Conservation (phyloP, 2,113 vertebrate species). For the Nannospalax galili region DNA sequence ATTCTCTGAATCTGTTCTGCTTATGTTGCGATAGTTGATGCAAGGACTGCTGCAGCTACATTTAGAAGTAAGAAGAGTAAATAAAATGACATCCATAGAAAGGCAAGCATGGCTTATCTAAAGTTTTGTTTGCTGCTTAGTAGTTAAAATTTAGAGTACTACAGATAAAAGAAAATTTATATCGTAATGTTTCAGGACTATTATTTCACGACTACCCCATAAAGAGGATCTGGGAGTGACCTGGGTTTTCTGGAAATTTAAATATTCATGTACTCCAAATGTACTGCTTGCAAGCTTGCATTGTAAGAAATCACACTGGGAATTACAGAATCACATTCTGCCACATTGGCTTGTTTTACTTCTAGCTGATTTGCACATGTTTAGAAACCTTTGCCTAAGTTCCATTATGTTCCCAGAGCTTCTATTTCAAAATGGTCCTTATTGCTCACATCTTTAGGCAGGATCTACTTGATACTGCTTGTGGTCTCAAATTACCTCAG, state of each 20-base stretch:
- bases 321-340: constrained; percentile 61
- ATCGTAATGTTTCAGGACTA: not conserved
- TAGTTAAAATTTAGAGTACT: not conserved
- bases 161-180: not conserved
- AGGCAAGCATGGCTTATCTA: not conserved
- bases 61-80: constrained; percentile 61
- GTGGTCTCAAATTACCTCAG: constrained; percentile 46
- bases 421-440: constrained; percentile 60
- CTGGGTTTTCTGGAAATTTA: constrained; percentile 14
- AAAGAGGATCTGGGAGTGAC: not conserved
- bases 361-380: constrained; percentile 25
- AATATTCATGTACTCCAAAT: not conserved
- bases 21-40: constrained; percentile 13
- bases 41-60: constrained; percentile 41
- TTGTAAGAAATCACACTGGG: constrained; percentile 19
- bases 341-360: constrained; percentile 49
- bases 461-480: not conserved
- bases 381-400: constrained; percentile 36
- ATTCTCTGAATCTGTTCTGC: constrained; percentile 59
- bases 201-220: not conserved
- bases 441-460: constrained; percentile 50
- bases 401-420: constrained; percentile 46
- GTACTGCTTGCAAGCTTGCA: constrained; percentile 31
- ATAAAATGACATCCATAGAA: constrained; percentile 36
- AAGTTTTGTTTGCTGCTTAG: not conserved